Conservation (phyloP, 1,140 invertebrate genomes). For the Portunus trituberculatus region DNA sequence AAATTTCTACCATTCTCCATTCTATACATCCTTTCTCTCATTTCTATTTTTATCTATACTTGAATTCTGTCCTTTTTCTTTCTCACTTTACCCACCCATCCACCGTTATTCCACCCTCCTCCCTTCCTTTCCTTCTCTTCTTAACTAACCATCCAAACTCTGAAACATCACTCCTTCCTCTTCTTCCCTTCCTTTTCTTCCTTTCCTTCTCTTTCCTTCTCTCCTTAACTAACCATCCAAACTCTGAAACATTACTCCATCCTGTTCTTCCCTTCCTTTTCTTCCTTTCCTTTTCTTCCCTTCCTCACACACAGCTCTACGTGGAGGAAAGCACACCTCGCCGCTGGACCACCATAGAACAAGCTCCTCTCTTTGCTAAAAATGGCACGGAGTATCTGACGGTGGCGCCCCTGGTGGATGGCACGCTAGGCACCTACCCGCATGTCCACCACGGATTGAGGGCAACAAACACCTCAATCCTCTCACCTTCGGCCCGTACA, state of each 20-base stretch:
- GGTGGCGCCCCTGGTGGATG: conserved; percentile 82
- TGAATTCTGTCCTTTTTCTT: too few relatives aligned
- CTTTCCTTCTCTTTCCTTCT: neutral
- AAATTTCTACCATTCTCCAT: neutral
- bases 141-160: neutral
- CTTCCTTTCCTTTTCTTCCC: neutral
- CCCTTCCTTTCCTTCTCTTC: too few relatives aligned
- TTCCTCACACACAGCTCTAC: conserved; percentile 62
- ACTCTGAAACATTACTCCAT: neutral
- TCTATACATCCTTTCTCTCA: too few relatives aligned
- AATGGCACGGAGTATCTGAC: conserved; percentile 79
- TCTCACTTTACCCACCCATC: too few relatives aligned
- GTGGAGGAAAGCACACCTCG: conserved; percentile 70
- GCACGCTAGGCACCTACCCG: conserved; percentile 81
- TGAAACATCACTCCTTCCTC: neutral
- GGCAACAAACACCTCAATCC: conserved; percentile 77
- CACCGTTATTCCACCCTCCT: too few relatives aligned
- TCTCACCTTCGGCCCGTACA: conserved; percentile 86
- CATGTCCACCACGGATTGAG: conserved; percentile 80
- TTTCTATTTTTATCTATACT: too few relatives aligned
- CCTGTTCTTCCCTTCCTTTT: neutral
- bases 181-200: neutral
- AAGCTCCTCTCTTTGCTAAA: conserved; percentile 75
- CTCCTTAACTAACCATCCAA: neutral
- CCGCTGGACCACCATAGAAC: conserved; percentile 61